Percentiles rank a stretch among this genome's conserved stretches.
Conservation (phyloP, 2,797 vertebrate species). For the Hapalemur alaotrensis region DNA sequence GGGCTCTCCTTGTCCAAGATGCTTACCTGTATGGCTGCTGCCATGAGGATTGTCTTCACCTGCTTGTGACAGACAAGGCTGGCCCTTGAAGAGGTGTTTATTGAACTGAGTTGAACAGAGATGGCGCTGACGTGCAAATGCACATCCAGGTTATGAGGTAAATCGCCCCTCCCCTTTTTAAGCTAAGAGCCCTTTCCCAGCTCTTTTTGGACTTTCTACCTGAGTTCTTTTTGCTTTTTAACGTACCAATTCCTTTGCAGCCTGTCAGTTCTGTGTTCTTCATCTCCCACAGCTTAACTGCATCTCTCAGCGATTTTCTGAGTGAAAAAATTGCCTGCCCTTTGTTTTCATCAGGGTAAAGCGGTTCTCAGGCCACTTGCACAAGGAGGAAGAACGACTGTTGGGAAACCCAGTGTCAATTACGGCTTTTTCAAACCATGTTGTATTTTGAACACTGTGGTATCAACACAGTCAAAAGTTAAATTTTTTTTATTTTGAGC, state of each 20-base stretch:
- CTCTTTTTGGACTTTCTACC: background rate
- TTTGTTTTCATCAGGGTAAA: conserved; percentile 35
- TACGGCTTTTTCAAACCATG: background rate
- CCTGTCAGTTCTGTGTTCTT: background rate
- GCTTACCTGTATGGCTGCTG: background rate
- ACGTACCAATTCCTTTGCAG: background rate
- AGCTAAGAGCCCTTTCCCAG: background rate
- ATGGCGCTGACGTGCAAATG: background rate
- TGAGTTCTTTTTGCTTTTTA: background rate
- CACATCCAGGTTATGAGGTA: background rate
- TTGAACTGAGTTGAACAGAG: background rate
- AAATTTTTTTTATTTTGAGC: background rate
- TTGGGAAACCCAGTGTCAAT: conserved; percentile 33
- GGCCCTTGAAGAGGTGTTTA: background rate
- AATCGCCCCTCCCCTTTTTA: background rate
- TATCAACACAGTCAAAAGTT: background rate
- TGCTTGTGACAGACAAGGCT: background rate
- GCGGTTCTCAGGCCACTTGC: conserved; percentile 12
- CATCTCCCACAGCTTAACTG: background rate
- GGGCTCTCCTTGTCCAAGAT: background rate
- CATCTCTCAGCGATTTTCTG: conserved; percentile 24
- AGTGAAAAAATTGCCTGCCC: conserved; percentile 33
- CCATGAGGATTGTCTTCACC: background rate
- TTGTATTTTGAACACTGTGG: conserved; percentile 11
- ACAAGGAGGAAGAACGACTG: background rate